Percentiles rank a stretch among this genome's conserved stretches.
These are phyloP conservation scores for Ruditapes philippinarum DNA, from an alignment of 1,140 invertebrate species.

Conservation along the genomic window DNA sequence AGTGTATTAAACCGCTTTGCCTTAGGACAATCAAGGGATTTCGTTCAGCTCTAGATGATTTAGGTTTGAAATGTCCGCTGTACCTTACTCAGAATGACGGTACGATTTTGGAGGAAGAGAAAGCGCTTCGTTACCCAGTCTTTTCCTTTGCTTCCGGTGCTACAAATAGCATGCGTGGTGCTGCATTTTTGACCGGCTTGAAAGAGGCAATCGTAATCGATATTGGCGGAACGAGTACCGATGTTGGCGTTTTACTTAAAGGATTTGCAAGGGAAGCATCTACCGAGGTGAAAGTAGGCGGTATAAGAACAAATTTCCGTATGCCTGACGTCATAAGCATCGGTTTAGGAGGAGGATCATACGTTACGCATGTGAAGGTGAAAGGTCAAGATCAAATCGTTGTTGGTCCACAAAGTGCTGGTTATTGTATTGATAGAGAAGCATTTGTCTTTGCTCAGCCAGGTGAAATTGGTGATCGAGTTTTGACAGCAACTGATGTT, in stretches of 20 bases:
- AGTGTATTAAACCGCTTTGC: constrained; percentile 81
- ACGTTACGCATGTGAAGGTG: constrained; percentile 62
- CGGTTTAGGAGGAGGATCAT: constrained; percentile 84
- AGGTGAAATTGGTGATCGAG: constrained; percentile 5
- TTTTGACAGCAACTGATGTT: constrained; percentile 82
- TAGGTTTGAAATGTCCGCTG: constrained; percentile 80
- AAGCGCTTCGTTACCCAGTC: constrained; percentile 76
- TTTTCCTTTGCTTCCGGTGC: constrained; percentile 84
- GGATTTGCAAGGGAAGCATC: constrained; percentile 83
- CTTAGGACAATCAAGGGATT: constrained; percentile 79
- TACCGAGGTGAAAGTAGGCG: constrained; percentile 78
- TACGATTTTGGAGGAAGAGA: constrained; percentile 69
- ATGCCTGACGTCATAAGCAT: constrained; percentile 85
- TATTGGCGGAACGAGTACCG: constrained; percentile 84
- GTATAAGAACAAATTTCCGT: constrained; percentile 81
- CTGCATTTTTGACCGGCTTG: constrained; percentile 80
- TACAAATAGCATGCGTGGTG: constrained; percentile 85
- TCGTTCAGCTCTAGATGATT: constrained; percentile 71
- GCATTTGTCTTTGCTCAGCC: constrained; percentile 70
- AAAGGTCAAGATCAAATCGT: constrained; percentile 23
- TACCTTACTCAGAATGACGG: constrained; percentile 84
- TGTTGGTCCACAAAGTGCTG: constrained; percentile 83
- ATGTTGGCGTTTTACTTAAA: constrained; percentile 81
- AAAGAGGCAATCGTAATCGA: constrained; percentile 83
- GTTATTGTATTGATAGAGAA: constrained; percentile 77